Evolutionary conservation across 2,797 vertebrate species (phyloP).

Genomic region (Molossus alvarezi): DNA sequence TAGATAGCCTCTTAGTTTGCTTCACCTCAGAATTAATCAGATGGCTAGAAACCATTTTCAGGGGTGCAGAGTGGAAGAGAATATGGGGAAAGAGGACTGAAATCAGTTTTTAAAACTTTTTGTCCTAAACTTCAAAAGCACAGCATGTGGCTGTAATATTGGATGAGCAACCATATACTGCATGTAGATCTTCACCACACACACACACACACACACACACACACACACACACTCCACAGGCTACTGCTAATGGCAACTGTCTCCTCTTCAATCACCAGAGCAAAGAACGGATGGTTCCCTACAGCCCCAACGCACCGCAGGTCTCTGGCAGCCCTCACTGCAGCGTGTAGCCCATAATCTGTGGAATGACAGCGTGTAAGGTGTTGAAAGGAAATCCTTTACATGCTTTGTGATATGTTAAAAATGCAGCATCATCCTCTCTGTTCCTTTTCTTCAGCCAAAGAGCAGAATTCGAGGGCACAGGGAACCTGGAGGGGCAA

Average conservation of each 20-base stretch:
- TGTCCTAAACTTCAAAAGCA: slow-evolving; percentile 32
- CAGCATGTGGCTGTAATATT: neutral
- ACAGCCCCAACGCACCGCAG: neutral
- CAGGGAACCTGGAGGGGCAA: neutral
- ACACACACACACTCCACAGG: neutral
- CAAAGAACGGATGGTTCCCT: neutral
- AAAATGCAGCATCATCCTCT: slow-evolving; percentile 85
- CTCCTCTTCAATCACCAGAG: neutral
- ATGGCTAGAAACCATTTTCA: neutral
- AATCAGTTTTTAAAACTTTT: slow-evolving; percentile 51
- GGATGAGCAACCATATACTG: neutral
- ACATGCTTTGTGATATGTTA: slow-evolving; percentile 61
- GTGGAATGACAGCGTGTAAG: slow-evolving; percentile 1
- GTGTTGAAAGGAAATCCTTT: slow-evolving; percentile 64
- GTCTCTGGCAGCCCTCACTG: slow-evolving; percentile 36
- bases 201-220: neutral
- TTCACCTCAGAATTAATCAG: neutral
- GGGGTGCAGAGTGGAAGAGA: too few species aligned
- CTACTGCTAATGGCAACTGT: slow-evolving; percentile 1
- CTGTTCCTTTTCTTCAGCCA: slow-evolving; percentile 14
- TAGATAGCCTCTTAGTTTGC: neutral
- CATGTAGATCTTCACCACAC: neutral
- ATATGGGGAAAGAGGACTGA: neutral
- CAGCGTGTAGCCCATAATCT: neutral
- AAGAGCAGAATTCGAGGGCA: slow-evolving; percentile 72